A percentile compares a stretch with the other conserved stretches of the same genome.
Conservation (phyloP, 2,888 invertebrate genomes). For the Xestia xanthographa region DNA sequence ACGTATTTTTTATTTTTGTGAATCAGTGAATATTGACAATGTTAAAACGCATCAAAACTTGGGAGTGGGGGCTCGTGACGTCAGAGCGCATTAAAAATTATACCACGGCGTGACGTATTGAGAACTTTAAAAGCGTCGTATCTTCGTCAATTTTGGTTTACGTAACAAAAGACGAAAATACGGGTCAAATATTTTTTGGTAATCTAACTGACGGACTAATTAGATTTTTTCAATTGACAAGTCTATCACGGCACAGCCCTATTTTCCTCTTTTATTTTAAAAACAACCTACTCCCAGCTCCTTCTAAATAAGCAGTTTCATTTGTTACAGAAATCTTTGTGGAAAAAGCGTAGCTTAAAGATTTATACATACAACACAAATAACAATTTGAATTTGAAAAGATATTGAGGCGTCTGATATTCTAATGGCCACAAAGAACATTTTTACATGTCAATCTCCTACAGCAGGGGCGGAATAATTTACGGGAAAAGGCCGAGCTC, state of each 20-base stretch:
- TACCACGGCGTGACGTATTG: too few species aligned
- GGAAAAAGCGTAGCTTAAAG: conserved; percentile 1
- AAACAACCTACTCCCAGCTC: background rate
- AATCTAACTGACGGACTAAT: too few species aligned
- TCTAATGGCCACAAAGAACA: conserved; percentile 58
- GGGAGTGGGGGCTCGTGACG: too few species aligned
- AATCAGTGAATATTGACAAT: too few species aligned
- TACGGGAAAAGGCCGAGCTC: conserved; percentile 4
- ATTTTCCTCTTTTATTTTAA: background rate
- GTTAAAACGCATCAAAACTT: too few species aligned
- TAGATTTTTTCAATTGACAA: too few species aligned
- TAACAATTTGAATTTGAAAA: conserved; percentile 64
- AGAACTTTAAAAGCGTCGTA: too few species aligned
- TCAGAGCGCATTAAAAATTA: too few species aligned
- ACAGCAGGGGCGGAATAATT: conserved; percentile 46
- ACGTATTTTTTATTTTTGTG: too few species aligned
- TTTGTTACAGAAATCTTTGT: conserved; percentile 2
- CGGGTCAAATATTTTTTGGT: too few species aligned
- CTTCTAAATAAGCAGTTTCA: background rate
- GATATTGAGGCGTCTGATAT: conserved; percentile 59
- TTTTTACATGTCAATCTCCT: conserved; percentile 62
- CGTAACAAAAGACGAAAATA: too few species aligned
- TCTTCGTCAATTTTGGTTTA: too few species aligned
- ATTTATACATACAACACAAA: conserved; percentile 24
- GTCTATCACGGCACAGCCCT: background rate